Percentiles rank a stretch among this genome's conserved stretches.
Evolutionary conservation across 1,140 invertebrate species (phyloP).

Genomic region (Magallana angulata): DNA sequence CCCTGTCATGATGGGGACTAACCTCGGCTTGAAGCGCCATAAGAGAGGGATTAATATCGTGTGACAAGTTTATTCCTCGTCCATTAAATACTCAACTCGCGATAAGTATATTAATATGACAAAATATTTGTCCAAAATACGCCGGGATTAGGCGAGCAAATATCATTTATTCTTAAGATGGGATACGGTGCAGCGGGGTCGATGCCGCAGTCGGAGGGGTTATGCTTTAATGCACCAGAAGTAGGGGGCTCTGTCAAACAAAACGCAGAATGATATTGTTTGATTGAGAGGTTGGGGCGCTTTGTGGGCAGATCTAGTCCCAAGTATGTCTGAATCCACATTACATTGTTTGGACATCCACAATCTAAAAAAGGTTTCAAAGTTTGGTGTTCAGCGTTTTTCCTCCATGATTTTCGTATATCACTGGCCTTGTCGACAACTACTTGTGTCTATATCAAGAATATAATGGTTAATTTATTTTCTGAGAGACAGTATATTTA

Average conservation of each 20-base stretch:
- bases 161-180: slow-evolving; percentile 48
- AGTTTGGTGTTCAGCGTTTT: slow-evolving; percentile 7
- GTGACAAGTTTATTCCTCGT: slow-evolving; percentile 59
- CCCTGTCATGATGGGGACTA: slow-evolving; percentile 38
- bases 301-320: slow-evolving; percentile 26
- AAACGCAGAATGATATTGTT: slow-evolving; percentile 1
- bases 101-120: slow-evolving; percentile 59
- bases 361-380: slow-evolving; percentile 9
- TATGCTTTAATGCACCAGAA: slow-evolving; percentile 44
- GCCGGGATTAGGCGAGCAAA: slow-evolving; percentile 49
- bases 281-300: slow-evolving; percentile 25
- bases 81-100: slow-evolving; percentile 59
- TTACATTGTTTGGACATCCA: slow-evolving; percentile 24
- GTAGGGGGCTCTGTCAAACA: slow-evolving; percentile 32
- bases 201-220: slow-evolving; percentile 9
- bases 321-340: slow-evolving; percentile 33
- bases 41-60: slow-evolving; percentile 58
- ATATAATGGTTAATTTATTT: too few species aligned
- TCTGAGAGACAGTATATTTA: too few species aligned
- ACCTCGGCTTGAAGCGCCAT: slow-evolving; percentile 44
- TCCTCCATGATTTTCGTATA: background rate
- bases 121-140: slow-evolving; percentile 59
- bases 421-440: too few species aligned
- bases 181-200: slow-evolving; percentile 36
- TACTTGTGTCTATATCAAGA: too few species aligned